A percentile compares a stretch with the other conserved stretches of the same genome.
These are phyloP conservation scores for Theretra japonica DNA, from an alignment of 2,888 invertebrate species.

Conservation along the genomic window DNA sequence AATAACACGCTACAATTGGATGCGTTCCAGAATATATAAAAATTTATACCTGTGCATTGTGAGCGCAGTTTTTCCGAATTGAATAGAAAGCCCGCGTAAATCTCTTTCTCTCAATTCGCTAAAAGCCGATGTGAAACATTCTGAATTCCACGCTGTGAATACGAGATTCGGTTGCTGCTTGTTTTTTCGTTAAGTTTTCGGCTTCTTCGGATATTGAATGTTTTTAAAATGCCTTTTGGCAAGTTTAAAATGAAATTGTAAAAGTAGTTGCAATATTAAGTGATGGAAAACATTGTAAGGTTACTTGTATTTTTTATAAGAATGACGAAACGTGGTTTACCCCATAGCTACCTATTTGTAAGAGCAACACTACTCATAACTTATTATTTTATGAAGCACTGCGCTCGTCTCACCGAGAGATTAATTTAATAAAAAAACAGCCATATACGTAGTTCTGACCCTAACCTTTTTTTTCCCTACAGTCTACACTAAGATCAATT, in stretches of 20 bases:
- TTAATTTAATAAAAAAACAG: too few relatives aligned
- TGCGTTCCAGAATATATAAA: constrained; percentile 17
- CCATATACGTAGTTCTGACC: too few relatives aligned
- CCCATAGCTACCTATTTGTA: too few relatives aligned
- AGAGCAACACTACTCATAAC: too few relatives aligned
- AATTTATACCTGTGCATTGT: constrained; percentile 6
- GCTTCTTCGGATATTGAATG: background rate
- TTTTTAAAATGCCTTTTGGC: background rate
- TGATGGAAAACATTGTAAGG: too few relatives aligned
- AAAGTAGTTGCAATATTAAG: too few relatives aligned
- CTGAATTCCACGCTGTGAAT: constrained; percentile 29
- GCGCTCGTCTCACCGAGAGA: too few relatives aligned
- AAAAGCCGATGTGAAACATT: constrained; percentile 30
- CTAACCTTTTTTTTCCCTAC: too few relatives aligned
- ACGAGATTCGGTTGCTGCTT: background rate
- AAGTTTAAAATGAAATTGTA: constrained; percentile 1
- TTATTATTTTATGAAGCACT: too few relatives aligned
- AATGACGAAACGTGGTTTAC: too few relatives aligned
- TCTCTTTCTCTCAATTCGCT: constrained; percentile 35
- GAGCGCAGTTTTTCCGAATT: background rate
- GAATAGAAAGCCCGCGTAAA: constrained; percentile 24
- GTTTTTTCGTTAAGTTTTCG: background rate
- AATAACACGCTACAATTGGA: constrained; percentile 11
- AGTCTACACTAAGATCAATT: too few relatives aligned
- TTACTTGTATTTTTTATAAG: too few relatives aligned